A percentile compares a stretch with the other conserved stretches of the same genome.
These are phyloP conservation scores for Monomorium pharaonis DNA, from an alignment of 1,140 invertebrate species.

Conservation along the genomic window DNA sequence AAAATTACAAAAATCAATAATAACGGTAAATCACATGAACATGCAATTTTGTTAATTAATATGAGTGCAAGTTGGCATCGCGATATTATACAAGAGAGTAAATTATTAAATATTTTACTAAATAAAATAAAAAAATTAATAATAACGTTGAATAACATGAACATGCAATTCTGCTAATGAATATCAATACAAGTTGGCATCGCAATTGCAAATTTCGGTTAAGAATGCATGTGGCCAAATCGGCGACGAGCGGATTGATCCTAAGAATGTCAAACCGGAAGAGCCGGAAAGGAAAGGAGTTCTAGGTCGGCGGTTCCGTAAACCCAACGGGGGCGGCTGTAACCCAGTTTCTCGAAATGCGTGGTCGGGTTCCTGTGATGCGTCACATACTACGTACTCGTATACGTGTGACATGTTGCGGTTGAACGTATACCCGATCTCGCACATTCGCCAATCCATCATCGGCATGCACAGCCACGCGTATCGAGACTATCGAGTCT, in stretches of 20 bases:
- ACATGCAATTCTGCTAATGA: no score
- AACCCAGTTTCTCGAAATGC: slow-evolving; percentile 59
- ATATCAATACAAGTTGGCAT: neutral
- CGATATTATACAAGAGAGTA: neutral
- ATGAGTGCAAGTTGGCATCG: neutral
- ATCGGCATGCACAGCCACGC: slow-evolving; percentile 25
- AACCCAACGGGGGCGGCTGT: slow-evolving; percentile 2
- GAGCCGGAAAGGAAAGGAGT: slow-evolving; percentile 49
- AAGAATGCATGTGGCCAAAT: slow-evolving; percentile 10
- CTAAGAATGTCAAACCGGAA: slow-evolving; percentile 46
- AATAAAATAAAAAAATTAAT: neutral
- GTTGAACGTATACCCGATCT: neutral
- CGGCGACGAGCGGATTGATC: slow-evolving; percentile 25
- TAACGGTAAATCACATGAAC: neutral
- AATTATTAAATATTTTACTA: neutral
- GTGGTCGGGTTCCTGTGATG: slow-evolving; percentile 34
- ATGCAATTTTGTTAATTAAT: no score
- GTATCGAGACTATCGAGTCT: slow-evolving; percentile 34
- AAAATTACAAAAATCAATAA: neutral
- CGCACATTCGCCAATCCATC: neutral
- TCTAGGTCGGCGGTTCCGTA: slow-evolving; percentile 50
- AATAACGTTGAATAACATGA: neutral
- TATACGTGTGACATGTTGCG: neutral
- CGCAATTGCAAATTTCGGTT: slow-evolving; percentile 6
- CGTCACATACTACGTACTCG: slow-evolving; percentile 6